Base-by-base conservation (phyloP, 2,113 vertebrate genomes). In the Apteryx mantelli region DNA sequence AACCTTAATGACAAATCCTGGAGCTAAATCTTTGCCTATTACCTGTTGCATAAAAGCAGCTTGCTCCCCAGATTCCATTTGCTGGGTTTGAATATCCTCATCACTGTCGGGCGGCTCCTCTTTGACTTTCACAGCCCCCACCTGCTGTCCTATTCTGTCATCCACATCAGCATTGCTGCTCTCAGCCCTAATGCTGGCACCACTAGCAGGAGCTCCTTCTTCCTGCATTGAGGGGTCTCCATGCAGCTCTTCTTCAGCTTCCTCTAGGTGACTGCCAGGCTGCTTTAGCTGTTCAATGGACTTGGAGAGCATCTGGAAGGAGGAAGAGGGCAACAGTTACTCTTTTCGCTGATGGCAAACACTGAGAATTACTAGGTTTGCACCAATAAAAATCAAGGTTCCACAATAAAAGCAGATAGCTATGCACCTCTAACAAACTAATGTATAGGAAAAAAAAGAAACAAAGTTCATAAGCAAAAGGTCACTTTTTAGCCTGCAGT, bases 241-340 rank as follows among this genome's bases (percentile, higher is more conserved):
- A 8, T 98, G 98, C 73, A 98, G 98, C 95, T 99, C 99, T 93
- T 99, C 99, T 97, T 99, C 99, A 1, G 99, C 99, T 96, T 99
- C 99, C 93, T 99, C 99, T 94, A 99, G 98, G 97, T 99, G 99
- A 93, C 97, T 97, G 92, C 95, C 99, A 78, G 99, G 99, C 98
- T 99, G 99, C 97, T 99, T 99, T 94, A 99, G 98, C 98, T 99
- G 99, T 98, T 99, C 99, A 55, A 99, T 99, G 96, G 99, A 99
- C 98, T 99, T 99, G 66, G 99, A 99, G 83, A 99, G 98, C 98
- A 99, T 99, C 99, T 99, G 98, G 66, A 98, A 95, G 98, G 92
- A 98, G 87, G 88, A 94, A 46, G n/a, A 15, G 28, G 58, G 22
- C 50, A 88, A 85, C 32, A 85, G 58, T 30, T 69, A 61, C 46